A percentile compares a stretch with the other conserved stretches of the same genome.
Conservation (phyloP, 2,888 invertebrate genomes). For the Mimas tiliae region DNA sequence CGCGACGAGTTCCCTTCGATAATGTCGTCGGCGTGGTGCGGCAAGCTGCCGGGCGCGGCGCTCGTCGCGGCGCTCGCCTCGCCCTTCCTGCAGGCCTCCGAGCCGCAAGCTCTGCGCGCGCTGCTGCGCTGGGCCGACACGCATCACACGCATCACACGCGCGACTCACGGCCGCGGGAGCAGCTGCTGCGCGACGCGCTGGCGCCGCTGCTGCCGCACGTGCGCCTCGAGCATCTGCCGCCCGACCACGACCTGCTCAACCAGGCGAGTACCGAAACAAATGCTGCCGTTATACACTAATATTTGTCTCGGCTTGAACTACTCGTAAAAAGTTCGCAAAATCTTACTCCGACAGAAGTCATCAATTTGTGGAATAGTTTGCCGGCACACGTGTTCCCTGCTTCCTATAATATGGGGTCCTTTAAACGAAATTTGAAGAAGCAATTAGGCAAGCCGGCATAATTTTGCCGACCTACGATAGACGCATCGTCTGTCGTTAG, state of each 20-base stretch:
- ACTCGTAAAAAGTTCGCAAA: no score
- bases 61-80: conserved; percentile 90
- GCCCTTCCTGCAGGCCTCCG: conserved; percentile 89
- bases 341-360: no score
- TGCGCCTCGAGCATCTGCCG: conserved; percentile 81
- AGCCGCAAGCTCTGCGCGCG: conserved; percentile 93
- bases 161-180: conserved; percentile 20
- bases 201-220: conserved; percentile 48
- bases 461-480: no score
- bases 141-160: conserved; percentile 42
- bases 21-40: conserved; percentile 90
- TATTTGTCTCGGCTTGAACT: no score
- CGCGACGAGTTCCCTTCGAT: conserved; percentile 95
- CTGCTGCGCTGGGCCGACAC: conserved; percentile 66
- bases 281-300: no score
- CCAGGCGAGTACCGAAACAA: neutral
- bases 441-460: no score
- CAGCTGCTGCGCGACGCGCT: conserved; percentile 10
- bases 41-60: conserved; percentile 87
- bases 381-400: no score
- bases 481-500: no score
- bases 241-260: neutral
- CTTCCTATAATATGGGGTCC: no score
- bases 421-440: no score
- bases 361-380: no score